Base-by-base conservation (phyloP, 2,113 vertebrate species). In the Pangasianodon hypophthalmus region DNA sequence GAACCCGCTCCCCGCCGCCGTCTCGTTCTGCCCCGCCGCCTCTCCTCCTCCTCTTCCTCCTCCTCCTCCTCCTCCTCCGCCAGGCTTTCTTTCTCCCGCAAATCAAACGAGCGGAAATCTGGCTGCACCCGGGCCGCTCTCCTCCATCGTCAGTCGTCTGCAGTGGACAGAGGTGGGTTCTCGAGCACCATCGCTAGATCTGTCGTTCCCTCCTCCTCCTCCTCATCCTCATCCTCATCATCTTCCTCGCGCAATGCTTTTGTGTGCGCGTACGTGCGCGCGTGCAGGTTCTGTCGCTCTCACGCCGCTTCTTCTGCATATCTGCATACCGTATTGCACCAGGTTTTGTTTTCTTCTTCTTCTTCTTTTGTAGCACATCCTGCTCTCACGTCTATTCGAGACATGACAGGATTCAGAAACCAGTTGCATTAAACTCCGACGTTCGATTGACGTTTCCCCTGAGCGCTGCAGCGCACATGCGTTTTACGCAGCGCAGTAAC, bases 131-230 rank as follows among this genome's bases (percentile, higher is more conserved):
- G 89, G 91, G 91, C 85, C 83, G 91, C 90, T 89, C 83, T 92
- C 87, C 93, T 93, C 90, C 92, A 89, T 92, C 92, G 92, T 94
- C 94, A 94, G 95, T 92, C 93, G 91, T 87, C 94, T 21, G 93
- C 94, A 91, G 92, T 94, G 93, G 93, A 95, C 94, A 90, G 94
- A 96, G 95, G 96, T 96, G 93, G 95, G 95, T 96, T 93, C 93
- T 92, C 48, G 82, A 92, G 92, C 91, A 88, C 92, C 89, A 87
- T 94, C 21, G 84, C 88, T 93, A 79, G 91, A 64, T 94, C 90
- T 92, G 75, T 89, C 87, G 37, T 88, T 81, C 88, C 84, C 48
- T 29, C 60, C 84, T 73, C 89, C 69, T 32, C 19, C 29, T 29
- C 60, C 84, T 73, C 89, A 62, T 32, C 19, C 29, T 85, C 90